Evolutionary conservation across 2,797 vertebrate species (phyloP), one percentile per base, ranked within the genome.

Genomic region (Anguilla anguilla): DNA sequence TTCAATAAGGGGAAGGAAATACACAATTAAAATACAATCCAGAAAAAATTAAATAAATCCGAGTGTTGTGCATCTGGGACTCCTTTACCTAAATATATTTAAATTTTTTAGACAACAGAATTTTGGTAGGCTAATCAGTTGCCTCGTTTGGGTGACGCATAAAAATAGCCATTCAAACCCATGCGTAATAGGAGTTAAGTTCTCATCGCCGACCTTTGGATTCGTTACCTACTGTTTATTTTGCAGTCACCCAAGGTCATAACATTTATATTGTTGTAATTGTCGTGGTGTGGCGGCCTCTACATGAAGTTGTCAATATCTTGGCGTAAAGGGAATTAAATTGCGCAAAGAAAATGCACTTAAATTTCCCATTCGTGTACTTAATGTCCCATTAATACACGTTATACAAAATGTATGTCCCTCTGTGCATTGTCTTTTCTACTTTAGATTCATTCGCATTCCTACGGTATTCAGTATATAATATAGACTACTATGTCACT

Each of bases 401-500:
- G 67, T 28, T 69, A 69, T n/a, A 31, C n/a, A 11, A 31, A 31
- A 51, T 51, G 0, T 83, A 19, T 39, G 19, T 22, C 39, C 81
- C 28, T 35, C 43, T 25, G 17, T 83, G 46, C 49, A 46, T 49
- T 83, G 25, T 9, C 19, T 22, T 10, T 46, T n/a, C 28, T 39
- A 39, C 2, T 67, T 85, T 85, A 86, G n/a, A 74, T 13, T 74
- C 67, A 43, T 64, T 72, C 10, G 31, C 85, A 77, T 86, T 31
- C 51, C 51, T 53, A n/a, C 51, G 74, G 46, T 79, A 22, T 86
- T 87, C 90, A 92, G 74, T 89, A 91, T 91, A 88, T 84, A 69
- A 51, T 89, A 55, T 92, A 90, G 92, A 93, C 94, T 93, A 94
- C 94, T 93, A 94, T 17, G 49, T 10, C 49, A 6, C 5, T 51